These are phyloP conservation scores for Seira ritae DNA, from an alignment of 2,888 invertebrate genomes.

Conservation along the genomic window DNA sequence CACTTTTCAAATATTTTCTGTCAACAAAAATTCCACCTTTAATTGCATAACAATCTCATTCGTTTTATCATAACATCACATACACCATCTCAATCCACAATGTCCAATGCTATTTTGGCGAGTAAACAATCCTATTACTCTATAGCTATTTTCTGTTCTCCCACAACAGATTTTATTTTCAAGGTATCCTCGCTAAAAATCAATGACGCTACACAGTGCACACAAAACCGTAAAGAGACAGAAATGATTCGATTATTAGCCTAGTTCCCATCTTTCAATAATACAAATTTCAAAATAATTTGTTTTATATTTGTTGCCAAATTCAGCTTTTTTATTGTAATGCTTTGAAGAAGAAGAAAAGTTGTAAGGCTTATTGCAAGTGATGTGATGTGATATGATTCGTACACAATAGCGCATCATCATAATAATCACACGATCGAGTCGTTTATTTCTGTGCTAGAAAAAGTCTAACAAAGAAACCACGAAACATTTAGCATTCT, in stretches of 20 bases:
- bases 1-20: neutral
- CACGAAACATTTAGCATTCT: conserved; percentile 16
- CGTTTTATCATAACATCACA: neutral
- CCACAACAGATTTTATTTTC: neutral
- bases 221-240: neutral
- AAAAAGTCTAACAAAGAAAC: conserved; percentile 7
- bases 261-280: conserved; percentile 35
- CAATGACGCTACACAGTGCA: neutral
- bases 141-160: no score
- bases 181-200: neutral
- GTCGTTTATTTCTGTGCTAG: no score
- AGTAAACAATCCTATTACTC: no score
- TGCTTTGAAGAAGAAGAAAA: no score
- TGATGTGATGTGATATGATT: no score
- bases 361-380: neutral
- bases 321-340: neutral
- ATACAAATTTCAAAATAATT: conserved; percentile 6
- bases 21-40: neutral
- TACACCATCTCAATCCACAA: no score
- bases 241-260: conserved; percentile 16
- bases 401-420: neutral
- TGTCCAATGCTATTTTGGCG: no score
- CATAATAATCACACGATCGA: neutral
- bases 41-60: neutral
- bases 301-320: conserved; percentile 25